Percentiles rank a stretch among this genome's conserved stretches.
phyloP scores from a whole-genome alignment of 64 coral and sea anemone genomes.

The Dendronephthya gigantea region DNA sequence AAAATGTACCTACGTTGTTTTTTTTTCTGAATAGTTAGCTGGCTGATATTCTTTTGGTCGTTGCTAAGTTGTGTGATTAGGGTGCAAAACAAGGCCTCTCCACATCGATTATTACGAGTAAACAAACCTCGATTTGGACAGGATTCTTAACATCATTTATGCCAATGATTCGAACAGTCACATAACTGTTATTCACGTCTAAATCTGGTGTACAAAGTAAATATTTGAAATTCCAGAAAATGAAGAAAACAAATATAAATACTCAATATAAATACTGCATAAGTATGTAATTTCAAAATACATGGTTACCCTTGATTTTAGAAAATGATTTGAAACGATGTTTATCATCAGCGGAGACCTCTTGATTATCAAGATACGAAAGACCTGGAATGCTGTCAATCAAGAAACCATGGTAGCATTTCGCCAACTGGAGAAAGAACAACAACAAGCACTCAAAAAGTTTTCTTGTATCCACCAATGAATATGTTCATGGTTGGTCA shows the following conservation, averaged over 20 bases:
- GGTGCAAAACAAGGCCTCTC: too few relatives aligned
- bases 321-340: constrained; percentile 84
- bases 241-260: too few relatives aligned
- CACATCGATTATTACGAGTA: too few relatives aligned
- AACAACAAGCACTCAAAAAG: too few relatives aligned
- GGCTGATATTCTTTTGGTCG: background rate
- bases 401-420: constrained; percentile 75
- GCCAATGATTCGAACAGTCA: constrained; percentile 23
- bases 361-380: constrained; percentile 79
- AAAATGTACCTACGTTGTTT: too few relatives aligned
- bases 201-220: constrained; percentile 36
- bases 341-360: constrained; percentile 93
- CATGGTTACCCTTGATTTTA: constrained; percentile 64
- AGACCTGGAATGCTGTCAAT: constrained; percentile 75
- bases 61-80: too few relatives aligned
- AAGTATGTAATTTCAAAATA: too few relatives aligned
- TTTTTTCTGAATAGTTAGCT: too few relatives aligned
- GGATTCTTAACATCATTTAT: constrained; percentile 51
- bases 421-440: constrained; percentile 46
- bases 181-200: constrained; percentile 32
- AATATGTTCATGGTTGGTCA: too few relatives aligned
- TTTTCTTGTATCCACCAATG: too few relatives aligned
- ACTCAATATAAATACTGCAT: too few relatives aligned
- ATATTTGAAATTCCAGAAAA: background rate
- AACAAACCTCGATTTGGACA: constrained; percentile 47